A percentile compares a stretch with the other conserved stretches of the same genome.
These are phyloP conservation scores for Ennomos quercinarius DNA, from an alignment of 2,888 invertebrate genomes.

Conservation along the genomic window DNA sequence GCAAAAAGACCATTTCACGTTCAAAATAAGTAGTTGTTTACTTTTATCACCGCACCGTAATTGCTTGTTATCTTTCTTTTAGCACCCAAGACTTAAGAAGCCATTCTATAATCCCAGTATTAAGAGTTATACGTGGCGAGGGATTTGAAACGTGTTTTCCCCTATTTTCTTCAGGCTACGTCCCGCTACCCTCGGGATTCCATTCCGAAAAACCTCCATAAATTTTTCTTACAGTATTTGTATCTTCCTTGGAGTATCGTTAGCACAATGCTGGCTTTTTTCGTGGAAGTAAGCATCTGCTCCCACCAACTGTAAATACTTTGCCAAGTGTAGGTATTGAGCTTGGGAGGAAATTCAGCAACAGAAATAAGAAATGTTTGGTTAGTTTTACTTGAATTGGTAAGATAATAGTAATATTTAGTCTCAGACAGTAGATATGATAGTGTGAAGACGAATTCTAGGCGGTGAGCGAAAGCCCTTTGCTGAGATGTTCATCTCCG, in stretches of 20 bases:
- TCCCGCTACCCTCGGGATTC: constrained; percentile 74
- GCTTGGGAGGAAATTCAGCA: neutral
- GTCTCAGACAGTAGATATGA: no score
- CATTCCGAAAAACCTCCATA: constrained; percentile 83
- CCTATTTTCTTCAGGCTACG: constrained; percentile 72
- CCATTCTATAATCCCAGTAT: constrained; percentile 81
- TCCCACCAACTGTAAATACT: constrained; percentile 49
- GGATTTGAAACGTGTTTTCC: constrained; percentile 81
- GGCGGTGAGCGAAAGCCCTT: neutral
- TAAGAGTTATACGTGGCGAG: constrained; percentile 81
- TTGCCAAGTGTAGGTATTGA: neutral
- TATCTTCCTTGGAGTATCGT: constrained; percentile 84
- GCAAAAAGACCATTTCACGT: constrained; percentile 40
- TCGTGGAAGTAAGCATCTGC: constrained; percentile 67
- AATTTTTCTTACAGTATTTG: constrained; percentile 85
- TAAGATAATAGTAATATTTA: no score
- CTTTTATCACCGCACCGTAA: constrained; percentile 62
- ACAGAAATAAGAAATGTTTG: neutral
- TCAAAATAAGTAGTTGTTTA: constrained; percentile 54
- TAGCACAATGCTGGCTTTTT: constrained; percentile 78
- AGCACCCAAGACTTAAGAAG: constrained; percentile 78
- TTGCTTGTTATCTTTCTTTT: constrained; percentile 82
- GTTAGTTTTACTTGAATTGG: no score
- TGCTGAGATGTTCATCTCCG: constrained; percentile 7
- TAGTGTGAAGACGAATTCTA: neutral